Evolutionary conservation across 1,140 invertebrate species (phyloP).

Genomic region (Lordiphosa stackelbergi): DNA sequence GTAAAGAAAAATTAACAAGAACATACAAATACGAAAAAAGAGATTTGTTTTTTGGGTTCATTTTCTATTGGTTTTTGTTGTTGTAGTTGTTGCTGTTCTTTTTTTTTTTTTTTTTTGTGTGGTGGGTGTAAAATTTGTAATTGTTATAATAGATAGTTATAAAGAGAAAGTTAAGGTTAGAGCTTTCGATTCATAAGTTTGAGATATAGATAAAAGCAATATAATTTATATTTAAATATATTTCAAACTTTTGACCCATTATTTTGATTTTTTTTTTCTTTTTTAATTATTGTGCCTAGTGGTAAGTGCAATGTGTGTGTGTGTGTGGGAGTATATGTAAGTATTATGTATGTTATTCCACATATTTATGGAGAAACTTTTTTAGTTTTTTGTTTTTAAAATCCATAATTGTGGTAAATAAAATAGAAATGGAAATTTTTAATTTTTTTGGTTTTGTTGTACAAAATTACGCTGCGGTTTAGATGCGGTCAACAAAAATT

Average conservation of each 20-base stretch:
- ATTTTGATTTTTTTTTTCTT: slow-evolving; percentile 11
- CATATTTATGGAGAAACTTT: too few species aligned
- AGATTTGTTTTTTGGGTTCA: slow-evolving; percentile 62
- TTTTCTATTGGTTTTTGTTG: slow-evolving; percentile 7
- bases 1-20: slow-evolving; percentile 75
- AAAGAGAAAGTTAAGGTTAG: slow-evolving; percentile 61
- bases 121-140: slow-evolving; percentile 41
- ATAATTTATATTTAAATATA: neutral
- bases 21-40: slow-evolving; percentile 78
- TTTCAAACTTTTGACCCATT: slow-evolving; percentile 17
- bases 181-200: slow-evolving; percentile 21
- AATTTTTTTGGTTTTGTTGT: too few species aligned
- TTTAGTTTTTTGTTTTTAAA: too few species aligned
- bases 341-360: too few species aligned
- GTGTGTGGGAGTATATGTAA: too few species aligned
- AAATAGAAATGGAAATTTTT: too few species aligned
- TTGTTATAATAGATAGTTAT: slow-evolving; percentile 42
- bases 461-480: slow-evolving; percentile 21
- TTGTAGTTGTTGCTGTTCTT: slow-evolving; percentile 35
- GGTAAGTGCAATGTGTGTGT: too few species aligned
- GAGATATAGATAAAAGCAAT: slow-evolving; percentile 12
- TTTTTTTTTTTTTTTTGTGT: slow-evolving; percentile 33
- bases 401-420: too few species aligned
- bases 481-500: slow-evolving; percentile 10
- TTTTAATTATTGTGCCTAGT: neutral